These are phyloP conservation scores for Rachycentron canadum DNA, from an alignment of 2,797 vertebrate genomes.

Conservation along the genomic window DNA sequence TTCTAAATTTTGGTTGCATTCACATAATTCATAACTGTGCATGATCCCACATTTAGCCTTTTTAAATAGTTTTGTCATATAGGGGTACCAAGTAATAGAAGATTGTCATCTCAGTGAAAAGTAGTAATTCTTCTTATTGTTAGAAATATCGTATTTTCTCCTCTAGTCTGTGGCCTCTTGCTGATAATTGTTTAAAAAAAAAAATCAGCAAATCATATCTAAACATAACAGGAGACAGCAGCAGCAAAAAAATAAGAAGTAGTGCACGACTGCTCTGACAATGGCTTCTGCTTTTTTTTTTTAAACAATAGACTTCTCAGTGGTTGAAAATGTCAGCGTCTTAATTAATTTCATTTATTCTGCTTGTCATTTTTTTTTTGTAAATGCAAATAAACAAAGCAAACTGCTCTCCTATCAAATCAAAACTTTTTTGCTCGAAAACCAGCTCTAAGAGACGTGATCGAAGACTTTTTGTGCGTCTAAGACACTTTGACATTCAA, in stretches of 20 bases:
- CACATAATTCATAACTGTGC: not conserved
- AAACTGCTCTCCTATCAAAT: slow-evolving; percentile 7
- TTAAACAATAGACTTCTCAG: slow-evolving; percentile 23
- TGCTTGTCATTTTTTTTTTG: slow-evolving; percentile 12
- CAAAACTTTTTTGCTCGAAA: slow-evolving; percentile 15
- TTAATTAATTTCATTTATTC: slow-evolving; percentile 46
- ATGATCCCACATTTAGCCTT: not conserved
- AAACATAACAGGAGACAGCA: slow-evolving; percentile 22
- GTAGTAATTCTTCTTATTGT: not conserved
- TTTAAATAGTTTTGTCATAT: not conserved
- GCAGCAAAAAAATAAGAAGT: slow-evolving; percentile 46
- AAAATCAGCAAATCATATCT: slow-evolving; percentile 23
- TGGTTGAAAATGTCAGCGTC: slow-evolving; percentile 41
- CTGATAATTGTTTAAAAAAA: slow-evolving; percentile 24
- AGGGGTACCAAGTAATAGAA: not conserved
- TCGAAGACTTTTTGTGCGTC: not conserved
- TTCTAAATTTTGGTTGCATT: slow-evolving; percentile 12
- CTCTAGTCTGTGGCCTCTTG: not conserved
- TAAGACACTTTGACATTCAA: slow-evolving; percentile 27
- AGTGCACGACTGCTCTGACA: slow-evolving; percentile 26
- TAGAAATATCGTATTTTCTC: not conserved
- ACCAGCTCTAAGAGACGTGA: not conserved
- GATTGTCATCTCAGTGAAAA: not conserved
- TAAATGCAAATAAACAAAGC: slow-evolving; percentile 5
- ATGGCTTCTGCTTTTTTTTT: slow-evolving; percentile 15